Base-by-base conservation (phyloP, 1,140 invertebrate species). In the Alviniconcha marisindica region DNA sequence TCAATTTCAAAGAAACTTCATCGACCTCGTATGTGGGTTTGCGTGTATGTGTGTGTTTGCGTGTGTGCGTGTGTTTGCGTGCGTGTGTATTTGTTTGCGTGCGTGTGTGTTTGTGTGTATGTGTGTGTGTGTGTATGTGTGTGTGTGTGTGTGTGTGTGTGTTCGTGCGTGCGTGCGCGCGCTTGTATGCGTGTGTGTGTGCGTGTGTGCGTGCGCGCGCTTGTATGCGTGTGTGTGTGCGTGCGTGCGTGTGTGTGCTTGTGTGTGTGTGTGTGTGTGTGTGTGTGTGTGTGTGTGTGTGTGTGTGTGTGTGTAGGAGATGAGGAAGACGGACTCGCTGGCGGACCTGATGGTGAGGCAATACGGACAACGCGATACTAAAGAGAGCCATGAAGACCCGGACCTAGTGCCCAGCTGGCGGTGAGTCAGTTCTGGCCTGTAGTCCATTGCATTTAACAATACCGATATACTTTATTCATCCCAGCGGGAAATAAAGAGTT, bases 331-430 rank as follows among this genome's bases (percentile, higher is more conserved):
- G 14, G 56, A 60, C 21, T 66, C 73, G 3, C 42, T 79, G 40
- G 73, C 78, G 10, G 79, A 69, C 33, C 74, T 81, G 31, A 66
- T 80, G 54, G 71, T 36, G 12, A 66, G 74, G 38, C 63, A 51
- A 4, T 33, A 74, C 14, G 38, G 42, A 1, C 73, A 48, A 0
- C 86, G 86, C 82, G 92, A 91, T 74, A 87, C 92, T 51, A 95
- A 97, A 85, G 97, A 98, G 91, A 96, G 89, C 24, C 93, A 94
- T 81, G 88, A 86, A 44, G 94, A 94, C 83, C 93, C 93, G 1
- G 90, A 93, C 18, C 87, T 94, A 1, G 87, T 98, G 63, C 96
- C 98, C 91, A 96, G 95, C 66, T 98, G 98, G 74, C 95, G 94
- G 94, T 94, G 84, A 84, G 86, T 77, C 12, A 31, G n/a, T n/a